These are phyloP conservation scores for Lasioglossum leucozonium DNA, from an alignment of 2,888 invertebrate species.

Conservation along the genomic window DNA sequence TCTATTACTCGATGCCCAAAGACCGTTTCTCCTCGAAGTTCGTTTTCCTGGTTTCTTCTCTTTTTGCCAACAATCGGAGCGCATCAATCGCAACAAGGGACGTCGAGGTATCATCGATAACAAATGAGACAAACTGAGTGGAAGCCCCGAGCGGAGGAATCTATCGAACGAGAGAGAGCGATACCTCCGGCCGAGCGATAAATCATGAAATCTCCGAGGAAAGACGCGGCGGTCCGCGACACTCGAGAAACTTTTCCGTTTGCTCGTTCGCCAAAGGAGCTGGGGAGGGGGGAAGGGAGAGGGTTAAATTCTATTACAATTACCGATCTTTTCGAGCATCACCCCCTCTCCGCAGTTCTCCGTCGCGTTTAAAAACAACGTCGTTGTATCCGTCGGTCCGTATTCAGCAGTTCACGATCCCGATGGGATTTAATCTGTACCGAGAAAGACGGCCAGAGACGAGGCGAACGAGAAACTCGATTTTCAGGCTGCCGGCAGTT, in stretches of 20 bases:
- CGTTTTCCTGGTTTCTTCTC: not conserved
- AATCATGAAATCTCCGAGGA: conserved; percentile 48
- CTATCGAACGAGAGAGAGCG: conserved; percentile 19
- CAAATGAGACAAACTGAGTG: conserved; percentile 13
- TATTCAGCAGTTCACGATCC: conserved; percentile 41
- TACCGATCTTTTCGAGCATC: conserved; percentile 19
- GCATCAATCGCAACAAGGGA: not conserved
- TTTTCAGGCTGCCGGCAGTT: conserved; percentile 56
- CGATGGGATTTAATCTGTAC: conserved; percentile 69
- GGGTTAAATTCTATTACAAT: conserved; percentile 54
- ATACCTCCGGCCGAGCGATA: conserved; percentile 28
- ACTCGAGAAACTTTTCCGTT: conserved; percentile 49
- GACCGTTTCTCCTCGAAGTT: not conserved
- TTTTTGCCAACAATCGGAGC: too few relatives aligned
- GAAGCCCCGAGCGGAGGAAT: conserved; percentile 23
- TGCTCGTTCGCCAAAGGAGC: not conserved
- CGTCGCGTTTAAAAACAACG: conserved; percentile 69
- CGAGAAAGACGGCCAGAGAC: conserved; percentile 35
- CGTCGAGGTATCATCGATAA: not conserved
- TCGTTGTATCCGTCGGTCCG: conserved; percentile 44
- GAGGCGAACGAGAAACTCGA: conserved; percentile 60
- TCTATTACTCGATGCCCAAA: not conserved
- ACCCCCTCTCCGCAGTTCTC: not conserved
- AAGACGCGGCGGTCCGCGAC: conserved; percentile 21
- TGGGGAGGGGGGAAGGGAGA: not conserved